These are phyloP conservation scores for Euborellia annulipes DNA, from an alignment of 1,140 invertebrate species.

Conservation along the genomic window DNA sequence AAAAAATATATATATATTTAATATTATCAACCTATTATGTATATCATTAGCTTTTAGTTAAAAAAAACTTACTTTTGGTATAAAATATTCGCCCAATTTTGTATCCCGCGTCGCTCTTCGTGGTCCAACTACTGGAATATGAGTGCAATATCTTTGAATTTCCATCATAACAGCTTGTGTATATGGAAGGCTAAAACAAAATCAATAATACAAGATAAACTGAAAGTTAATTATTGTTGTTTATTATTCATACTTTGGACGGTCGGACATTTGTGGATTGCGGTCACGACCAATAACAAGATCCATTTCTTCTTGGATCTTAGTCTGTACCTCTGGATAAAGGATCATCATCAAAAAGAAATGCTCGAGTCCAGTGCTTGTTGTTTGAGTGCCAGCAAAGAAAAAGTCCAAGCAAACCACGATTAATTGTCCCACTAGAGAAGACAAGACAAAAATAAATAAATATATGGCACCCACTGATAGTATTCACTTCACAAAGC, in stretches of 20 bases:
- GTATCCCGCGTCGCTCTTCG: constrained; percentile 36
- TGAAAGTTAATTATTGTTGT: neutral
- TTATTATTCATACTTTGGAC: constrained; percentile 22
- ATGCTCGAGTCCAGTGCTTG: constrained; percentile 52
- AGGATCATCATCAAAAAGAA: constrained; percentile 48
- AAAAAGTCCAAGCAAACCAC: constrained; percentile 54
- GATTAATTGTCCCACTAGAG: constrained; percentile 47
- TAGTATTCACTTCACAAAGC: too few relatives aligned
- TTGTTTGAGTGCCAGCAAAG: constrained; percentile 54
- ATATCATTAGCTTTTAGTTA: too few relatives aligned
- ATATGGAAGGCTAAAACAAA: constrained; percentile 48
- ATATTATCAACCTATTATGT: too few relatives aligned
- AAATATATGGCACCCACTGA: too few relatives aligned
- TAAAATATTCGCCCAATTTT: constrained; percentile 36
- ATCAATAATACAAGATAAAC: too few relatives aligned
- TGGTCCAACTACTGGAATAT: constrained; percentile 50
- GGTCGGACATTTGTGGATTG: constrained; percentile 27
- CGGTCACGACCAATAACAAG: constrained; percentile 28
- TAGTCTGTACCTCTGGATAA: constrained; percentile 45
- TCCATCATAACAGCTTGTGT: constrained; percentile 47
- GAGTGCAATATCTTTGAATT: constrained; percentile 40
- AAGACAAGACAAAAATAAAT: too few relatives aligned
- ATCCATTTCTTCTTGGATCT: constrained; percentile 48
- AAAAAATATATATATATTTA: too few relatives aligned
- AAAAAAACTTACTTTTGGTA: constrained; percentile 48